Percentiles rank a stretch among this genome's conserved stretches.
These are phyloP conservation scores for Leucoptera coffeella DNA, from an alignment of 2,888 invertebrate species.

Conservation along the genomic window DNA sequence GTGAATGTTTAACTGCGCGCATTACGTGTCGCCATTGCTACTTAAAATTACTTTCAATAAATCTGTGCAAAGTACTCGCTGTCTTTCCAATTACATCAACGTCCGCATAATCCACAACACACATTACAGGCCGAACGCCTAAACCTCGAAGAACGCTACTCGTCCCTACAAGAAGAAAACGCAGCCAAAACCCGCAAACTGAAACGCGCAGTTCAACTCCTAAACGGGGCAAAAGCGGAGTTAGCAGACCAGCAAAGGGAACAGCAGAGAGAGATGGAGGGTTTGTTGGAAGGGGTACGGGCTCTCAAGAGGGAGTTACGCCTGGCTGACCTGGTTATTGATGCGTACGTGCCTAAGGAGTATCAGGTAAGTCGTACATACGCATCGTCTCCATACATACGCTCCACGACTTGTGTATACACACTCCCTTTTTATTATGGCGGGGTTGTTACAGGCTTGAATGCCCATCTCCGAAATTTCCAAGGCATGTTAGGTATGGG, in stretches of 20 bases:
- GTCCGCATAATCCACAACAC: too few species aligned
- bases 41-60: too few species aligned
- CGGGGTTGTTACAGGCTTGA: too few species aligned
- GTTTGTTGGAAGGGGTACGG: constrained; percentile 86
- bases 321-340: constrained; percentile 83
- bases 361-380: constrained; percentile 62
- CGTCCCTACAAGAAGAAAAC: constrained; percentile 91
- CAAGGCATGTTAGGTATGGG: too few species aligned
- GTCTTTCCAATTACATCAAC: too few species aligned
- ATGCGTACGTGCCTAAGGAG: constrained; percentile 89
- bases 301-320: constrained; percentile 86
- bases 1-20: too few species aligned
- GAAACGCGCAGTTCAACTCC: constrained; percentile 79
- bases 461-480: too few species aligned
- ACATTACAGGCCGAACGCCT: constrained; percentile 73
- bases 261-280: constrained; percentile 96
- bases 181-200: constrained; percentile 88
- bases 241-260: constrained; percentile 85
- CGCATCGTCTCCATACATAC: too few species aligned
- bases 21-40: too few species aligned
- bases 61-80: too few species aligned
- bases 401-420: too few species aligned
- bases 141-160: constrained; percentile 92
- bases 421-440: too few species aligned
- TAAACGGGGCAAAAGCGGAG: constrained; percentile 81